Conservation (phyloP, 1,140 invertebrate species). For the Euschistus heros region DNA sequence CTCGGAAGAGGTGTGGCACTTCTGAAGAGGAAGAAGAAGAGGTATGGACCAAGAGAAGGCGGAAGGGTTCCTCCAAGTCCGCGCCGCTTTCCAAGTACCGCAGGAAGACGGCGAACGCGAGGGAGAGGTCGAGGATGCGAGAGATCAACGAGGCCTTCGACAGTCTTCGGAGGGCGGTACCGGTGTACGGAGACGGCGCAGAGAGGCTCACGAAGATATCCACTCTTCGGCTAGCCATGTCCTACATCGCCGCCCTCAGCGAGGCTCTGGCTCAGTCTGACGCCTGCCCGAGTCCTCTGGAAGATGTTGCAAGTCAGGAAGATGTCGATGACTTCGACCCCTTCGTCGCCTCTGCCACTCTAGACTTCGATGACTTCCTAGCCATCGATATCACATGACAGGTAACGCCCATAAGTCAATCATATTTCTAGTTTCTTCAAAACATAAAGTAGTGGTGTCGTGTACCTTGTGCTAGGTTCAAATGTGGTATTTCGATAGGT, state of each 20-base stretch:
- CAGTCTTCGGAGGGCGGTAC: constrained; percentile 60
- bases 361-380: constrained; percentile 10
- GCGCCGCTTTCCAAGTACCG: constrained; percentile 81
- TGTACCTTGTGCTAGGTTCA: too few relatives aligned
- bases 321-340: constrained; percentile 5
- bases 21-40: constrained; percentile 26
- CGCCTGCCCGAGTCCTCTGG: too few relatives aligned
- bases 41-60: constrained; percentile 25
- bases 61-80: constrained; percentile 45
- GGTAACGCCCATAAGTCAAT: too few relatives aligned
- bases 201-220: constrained; percentile 83
- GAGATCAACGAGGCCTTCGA: constrained; percentile 85
- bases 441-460: too few relatives aligned
- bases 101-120: constrained; percentile 76
- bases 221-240: constrained; percentile 73
- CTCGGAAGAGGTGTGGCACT: constrained; percentile 25
- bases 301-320: background rate
- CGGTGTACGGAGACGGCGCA: constrained; percentile 33
- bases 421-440: too few relatives aligned
- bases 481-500: too few relatives aligned
- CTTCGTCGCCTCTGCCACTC: background rate
- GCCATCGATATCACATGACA: constrained; percentile 11
- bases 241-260: constrained; percentile 65
- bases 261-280: constrained; percentile 33
- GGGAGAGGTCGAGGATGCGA: constrained; percentile 73